Conservation (phyloP, 2,888 invertebrate genomes). For the Drosophila macrospina region DNA sequence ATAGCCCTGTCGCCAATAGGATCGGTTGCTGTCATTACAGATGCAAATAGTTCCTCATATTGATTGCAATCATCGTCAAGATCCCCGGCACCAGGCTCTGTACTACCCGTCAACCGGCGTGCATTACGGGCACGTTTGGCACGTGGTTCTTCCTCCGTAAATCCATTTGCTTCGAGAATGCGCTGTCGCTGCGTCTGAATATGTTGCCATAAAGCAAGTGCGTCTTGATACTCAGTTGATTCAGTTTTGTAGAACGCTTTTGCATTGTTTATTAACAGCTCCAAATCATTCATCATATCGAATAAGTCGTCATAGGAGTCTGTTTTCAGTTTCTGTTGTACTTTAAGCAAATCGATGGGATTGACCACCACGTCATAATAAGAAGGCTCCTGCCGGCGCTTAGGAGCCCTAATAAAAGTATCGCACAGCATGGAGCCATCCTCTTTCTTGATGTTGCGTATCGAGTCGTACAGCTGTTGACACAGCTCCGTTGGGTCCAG, state of each 20-base stretch:
- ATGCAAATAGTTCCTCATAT: slow-evolving; percentile 95
- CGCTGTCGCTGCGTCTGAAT: slow-evolving; percentile 87
- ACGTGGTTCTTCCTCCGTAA: slow-evolving; percentile 82
- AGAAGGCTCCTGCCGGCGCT: slow-evolving; percentile 95
- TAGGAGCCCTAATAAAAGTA: slow-evolving; percentile 97
- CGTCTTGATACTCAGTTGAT: slow-evolving; percentile 95
- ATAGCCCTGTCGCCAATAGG: slow-evolving; percentile 91
- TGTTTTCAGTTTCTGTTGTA: slow-evolving; percentile 98
- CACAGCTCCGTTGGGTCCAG: slow-evolving; percentile 90
- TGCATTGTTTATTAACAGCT: slow-evolving; percentile 96
- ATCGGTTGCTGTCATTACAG: slow-evolving; percentile 94
- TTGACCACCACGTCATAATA: slow-evolving; percentile 96
- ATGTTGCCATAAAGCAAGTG: slow-evolving; percentile 93
- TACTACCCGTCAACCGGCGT: slow-evolving; percentile 85
- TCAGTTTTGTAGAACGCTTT: slow-evolving; percentile 97
- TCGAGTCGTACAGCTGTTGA: slow-evolving; percentile 96
- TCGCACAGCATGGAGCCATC: slow-evolving; percentile 96
- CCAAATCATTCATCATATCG: slow-evolving; percentile 95
- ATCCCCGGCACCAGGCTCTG: slow-evolving; percentile 89
- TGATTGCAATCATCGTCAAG: slow-evolving; percentile 91
- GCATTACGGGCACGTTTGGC: slow-evolving; percentile 81
- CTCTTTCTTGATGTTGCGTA: slow-evolving; percentile 95
- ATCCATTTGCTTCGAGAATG: slow-evolving; percentile 82
- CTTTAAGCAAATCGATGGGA: slow-evolving; percentile 96
- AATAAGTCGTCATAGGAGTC: slow-evolving; percentile 98